Conservation (phyloP, 2,797 vertebrate genomes). For the Alcedo atthis region DNA sequence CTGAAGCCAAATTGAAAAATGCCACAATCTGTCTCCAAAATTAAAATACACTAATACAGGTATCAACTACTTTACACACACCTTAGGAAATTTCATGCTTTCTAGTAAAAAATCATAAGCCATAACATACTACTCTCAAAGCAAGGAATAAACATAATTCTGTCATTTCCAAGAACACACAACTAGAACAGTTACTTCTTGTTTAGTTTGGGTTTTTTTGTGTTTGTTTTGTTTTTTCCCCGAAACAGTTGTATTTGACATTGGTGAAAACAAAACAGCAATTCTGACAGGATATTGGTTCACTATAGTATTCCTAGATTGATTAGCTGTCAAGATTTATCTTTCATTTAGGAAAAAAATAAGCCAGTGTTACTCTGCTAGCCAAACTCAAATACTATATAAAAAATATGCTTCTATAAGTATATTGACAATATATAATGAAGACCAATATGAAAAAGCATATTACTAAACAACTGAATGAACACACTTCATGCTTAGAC, state of each 20-base stretch:
- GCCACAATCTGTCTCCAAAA: neutral
- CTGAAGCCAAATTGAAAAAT: neutral
- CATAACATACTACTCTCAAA: neutral
- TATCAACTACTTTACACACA: neutral
- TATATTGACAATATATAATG: neutral
- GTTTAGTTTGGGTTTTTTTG: too few species aligned
- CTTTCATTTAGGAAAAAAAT: conserved; percentile 19
- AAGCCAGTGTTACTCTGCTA: neutral
- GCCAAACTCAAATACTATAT: neutral
- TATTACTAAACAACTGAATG: neutral
- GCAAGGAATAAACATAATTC: neutral
- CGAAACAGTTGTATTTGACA: neutral
- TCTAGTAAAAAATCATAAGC: neutral
- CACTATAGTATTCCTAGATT: conserved; percentile 11
- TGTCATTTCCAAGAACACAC: neutral
- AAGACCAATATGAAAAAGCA: neutral
- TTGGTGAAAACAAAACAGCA: neutral
- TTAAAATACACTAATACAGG: neutral
- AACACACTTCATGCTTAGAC: neutral
- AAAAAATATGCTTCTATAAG: neutral
- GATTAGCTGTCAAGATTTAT: conserved; percentile 20
- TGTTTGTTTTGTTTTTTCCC: too few species aligned
- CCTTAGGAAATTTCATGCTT: neutral
- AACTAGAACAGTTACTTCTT: neutral
- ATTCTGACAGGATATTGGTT: conserved; percentile 4